These are phyloP conservation scores for Oikopleura vanhoeffeni DNA, from an alignment of 23 tunicate genomes.

Conservation along the genomic window DNA sequence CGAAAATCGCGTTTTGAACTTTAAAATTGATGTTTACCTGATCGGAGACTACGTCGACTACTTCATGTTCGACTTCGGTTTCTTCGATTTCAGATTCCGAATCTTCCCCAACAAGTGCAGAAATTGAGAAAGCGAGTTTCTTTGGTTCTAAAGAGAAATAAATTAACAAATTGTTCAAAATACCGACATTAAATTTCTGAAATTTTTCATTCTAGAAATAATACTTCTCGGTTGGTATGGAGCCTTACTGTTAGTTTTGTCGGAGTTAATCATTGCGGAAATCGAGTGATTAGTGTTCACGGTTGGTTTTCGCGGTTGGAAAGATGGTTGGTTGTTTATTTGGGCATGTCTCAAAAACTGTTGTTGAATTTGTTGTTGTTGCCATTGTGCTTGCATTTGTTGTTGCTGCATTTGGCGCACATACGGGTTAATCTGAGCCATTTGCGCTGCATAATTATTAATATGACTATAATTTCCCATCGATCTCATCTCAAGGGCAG, in stretches of 20 bases:
- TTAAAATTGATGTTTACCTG: neutral
- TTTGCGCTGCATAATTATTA: neutral
- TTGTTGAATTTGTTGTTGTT: neutral
- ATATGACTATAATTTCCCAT: neutral
- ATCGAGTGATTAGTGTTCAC: neutral
- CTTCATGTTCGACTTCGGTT: neutral
- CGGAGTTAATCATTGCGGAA: neutral
- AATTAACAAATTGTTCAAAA: no score
- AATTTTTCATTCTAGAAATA: neutral
- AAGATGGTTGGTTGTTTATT: no score
- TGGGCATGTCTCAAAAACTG: neutral
- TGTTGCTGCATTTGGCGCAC: constrained; percentile 16
- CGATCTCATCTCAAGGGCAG: neutral
- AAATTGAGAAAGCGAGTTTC: neutral
- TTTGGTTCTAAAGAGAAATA: constrained; percentile 3
- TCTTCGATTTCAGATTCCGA: neutral
- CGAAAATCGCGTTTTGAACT: no score
- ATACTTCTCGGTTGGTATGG: neutral
- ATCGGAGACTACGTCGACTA: constrained; percentile 11
- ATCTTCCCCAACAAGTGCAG: constrained; percentile 1
- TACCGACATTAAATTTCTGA: no score
- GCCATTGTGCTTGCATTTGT: neutral
- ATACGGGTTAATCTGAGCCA: neutral
- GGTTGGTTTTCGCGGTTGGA: neutral
- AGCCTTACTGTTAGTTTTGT: neutral